Percentiles rank a stretch among this genome's conserved stretches.
Evolutionary conservation across 2,797 vertebrate species (phyloP).

Genomic region (Sylvia borin): DNA sequence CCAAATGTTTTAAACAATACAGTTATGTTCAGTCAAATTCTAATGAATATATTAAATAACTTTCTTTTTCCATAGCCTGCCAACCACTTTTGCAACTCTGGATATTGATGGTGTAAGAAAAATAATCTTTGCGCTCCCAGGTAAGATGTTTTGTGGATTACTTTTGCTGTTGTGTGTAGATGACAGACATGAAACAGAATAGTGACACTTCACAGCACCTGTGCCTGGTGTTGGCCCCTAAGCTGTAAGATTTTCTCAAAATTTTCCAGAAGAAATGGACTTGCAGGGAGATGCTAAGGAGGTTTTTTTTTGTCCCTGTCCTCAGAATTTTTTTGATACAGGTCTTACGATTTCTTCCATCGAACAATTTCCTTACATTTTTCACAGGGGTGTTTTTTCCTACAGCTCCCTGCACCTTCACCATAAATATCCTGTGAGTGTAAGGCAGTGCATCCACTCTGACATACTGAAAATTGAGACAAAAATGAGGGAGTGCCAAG

Average conservation of each 20-base stretch:
- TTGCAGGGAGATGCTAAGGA: background rate
- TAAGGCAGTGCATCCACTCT: background rate
- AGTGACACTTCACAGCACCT: background rate
- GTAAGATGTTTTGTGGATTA: constrained; percentile 76
- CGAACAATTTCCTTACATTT: background rate
- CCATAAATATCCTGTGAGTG: background rate
- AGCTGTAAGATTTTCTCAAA: background rate
- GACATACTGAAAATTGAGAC: background rate
- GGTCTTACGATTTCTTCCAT: background rate
- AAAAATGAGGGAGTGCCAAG: background rate
- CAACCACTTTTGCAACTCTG: constrained; percentile 97
- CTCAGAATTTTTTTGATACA: background rate
- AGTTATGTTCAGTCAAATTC: background rate
- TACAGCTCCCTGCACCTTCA: background rate
- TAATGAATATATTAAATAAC: background rate
- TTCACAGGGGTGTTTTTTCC: background rate
- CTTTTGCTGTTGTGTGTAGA: constrained; percentile 14
- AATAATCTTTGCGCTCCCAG: constrained; percentile 99
- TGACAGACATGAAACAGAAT: background rate
- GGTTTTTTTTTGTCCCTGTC: background rate
- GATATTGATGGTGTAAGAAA: constrained; percentile 97
- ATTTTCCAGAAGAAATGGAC: background rate
- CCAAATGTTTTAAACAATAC: background rate
- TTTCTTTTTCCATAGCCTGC: constrained; percentile 83
- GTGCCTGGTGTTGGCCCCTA: background rate